Conservation (phyloP, 2,113 vertebrate genomes). For the Gopherus flavomarginatus region DNA sequence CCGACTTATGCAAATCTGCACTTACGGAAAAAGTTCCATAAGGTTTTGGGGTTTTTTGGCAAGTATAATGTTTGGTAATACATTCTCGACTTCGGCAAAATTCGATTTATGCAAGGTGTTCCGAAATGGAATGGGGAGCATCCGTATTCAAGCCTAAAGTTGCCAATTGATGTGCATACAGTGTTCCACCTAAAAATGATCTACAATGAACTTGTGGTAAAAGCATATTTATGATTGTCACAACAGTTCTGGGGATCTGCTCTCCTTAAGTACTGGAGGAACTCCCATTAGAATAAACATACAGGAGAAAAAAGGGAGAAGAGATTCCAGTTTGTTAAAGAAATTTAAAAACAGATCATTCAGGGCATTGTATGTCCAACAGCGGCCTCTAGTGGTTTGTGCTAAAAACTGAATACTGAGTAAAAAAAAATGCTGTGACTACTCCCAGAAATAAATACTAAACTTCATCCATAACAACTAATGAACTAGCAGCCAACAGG, state of each 20-base stretch:
- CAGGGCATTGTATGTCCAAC: slow-evolving; percentile 19
- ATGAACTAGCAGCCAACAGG: background rate
- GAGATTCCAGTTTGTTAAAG: background rate
- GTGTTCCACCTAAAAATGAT: background rate
- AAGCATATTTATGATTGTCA: background rate
- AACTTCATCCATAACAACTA: background rate
- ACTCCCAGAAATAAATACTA: background rate
- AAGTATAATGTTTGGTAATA: too few species aligned
- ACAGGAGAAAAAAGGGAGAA: background rate
- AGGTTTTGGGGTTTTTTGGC: too few species aligned
- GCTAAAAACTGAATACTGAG: background rate
- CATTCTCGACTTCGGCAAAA: too few species aligned
- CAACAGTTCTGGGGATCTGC: background rate
- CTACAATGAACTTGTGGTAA: background rate
- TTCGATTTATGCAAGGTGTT: too few species aligned
- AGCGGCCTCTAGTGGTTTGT: slow-evolving; percentile 67
- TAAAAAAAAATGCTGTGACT: background rate
- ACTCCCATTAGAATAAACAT: background rate
- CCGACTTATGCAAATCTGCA: too few species aligned
- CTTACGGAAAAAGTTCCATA: too few species aligned
- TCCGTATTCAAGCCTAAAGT: background rate
- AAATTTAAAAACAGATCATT: background rate
- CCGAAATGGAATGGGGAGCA: too few species aligned
- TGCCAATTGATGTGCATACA: background rate
- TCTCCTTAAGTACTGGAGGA: background rate